Percentiles rank a stretch among this genome's conserved stretches.
phyloP scores from a whole-genome alignment of 2,797 vertebrate genomes.

The Margarornis squamiger region DNA sequence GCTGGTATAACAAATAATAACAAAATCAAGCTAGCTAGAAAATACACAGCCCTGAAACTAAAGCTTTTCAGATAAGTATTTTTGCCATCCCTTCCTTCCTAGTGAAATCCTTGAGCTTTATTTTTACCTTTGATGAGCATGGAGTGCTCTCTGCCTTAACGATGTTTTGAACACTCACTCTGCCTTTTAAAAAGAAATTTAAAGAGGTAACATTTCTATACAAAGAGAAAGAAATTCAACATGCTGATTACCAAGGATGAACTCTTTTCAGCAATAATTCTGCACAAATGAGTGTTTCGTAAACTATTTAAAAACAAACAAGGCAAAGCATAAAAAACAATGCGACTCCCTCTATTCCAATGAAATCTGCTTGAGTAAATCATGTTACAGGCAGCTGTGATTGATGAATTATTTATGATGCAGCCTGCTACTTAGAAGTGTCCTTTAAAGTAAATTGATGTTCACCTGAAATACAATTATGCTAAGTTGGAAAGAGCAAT shows the following conservation, averaged over 20 bases:
- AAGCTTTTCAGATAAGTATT: not conserved
- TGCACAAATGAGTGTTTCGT: slow-evolving; percentile 48
- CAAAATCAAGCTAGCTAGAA: not conserved
- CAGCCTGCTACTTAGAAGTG: slow-evolving; percentile 82
- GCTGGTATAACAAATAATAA: not conserved
- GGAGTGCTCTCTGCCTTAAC: not conserved
- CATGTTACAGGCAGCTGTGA: slow-evolving; percentile 74
- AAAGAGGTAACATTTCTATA: not conserved
- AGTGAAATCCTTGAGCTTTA: slow-evolving; percentile 1
- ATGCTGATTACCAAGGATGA: slow-evolving; percentile 31
- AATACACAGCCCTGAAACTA: not conserved
- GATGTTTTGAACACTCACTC: slow-evolving; percentile 3
- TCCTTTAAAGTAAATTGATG: slow-evolving; percentile 87
- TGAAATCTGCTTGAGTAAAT: slow-evolving; percentile 76
- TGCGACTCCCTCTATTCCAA: slow-evolving; percentile 54
- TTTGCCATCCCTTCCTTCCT: not conserved
- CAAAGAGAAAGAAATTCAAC: slow-evolving; percentile 15
- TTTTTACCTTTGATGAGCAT: slow-evolving; percentile 12
- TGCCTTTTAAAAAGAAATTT: slow-evolving; percentile 24
- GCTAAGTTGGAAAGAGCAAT: slow-evolving; percentile 80
- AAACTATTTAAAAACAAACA: slow-evolving; percentile 69
- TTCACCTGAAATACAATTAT: slow-evolving; percentile 88
- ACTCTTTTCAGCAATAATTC: slow-evolving; percentile 50
- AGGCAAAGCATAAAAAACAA: slow-evolving; percentile 65
- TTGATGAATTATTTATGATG: slow-evolving; percentile 85